A percentile compares a stretch with the other conserved stretches of the same genome.
These are phyloP conservation scores for Gambelia wislizenii DNA, from an alignment of 2,797 vertebrate species.

Conservation along the genomic window DNA sequence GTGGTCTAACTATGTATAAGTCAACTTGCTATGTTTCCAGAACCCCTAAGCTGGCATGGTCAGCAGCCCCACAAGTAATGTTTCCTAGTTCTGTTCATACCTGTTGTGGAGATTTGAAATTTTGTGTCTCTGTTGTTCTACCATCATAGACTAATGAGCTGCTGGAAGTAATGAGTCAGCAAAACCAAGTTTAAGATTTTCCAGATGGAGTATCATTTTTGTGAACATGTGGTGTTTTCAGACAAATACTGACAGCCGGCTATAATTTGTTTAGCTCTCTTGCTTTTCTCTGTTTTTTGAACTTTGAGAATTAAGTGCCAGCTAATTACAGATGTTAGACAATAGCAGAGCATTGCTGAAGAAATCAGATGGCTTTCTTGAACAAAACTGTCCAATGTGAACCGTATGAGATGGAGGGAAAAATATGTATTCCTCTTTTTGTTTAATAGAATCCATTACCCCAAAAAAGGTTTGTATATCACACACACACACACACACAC, in stretches of 20 bases:
- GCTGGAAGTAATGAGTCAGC: conserved; percentile 33
- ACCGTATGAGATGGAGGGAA: conserved; percentile 8
- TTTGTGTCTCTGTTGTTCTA: neutral
- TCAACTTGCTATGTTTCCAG: neutral
- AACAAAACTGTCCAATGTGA: conserved; percentile 16
- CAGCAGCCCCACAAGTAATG: no score
- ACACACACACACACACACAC: no score
- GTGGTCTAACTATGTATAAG: no score
- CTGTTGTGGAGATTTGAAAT: neutral
- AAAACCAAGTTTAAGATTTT: conserved; percentile 39
- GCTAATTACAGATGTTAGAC: conserved; percentile 27
- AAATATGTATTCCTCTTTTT: neutral
- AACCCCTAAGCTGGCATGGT: neutral
- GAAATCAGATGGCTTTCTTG: neutral
- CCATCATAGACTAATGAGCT: conserved; percentile 21
- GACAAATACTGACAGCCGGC: conserved; percentile 15
- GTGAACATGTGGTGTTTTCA: conserved; percentile 36
- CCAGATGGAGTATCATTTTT: conserved; percentile 26
- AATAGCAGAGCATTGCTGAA: neutral
- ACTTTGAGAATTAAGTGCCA: conserved; percentile 21
- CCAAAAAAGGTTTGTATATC: neutral
- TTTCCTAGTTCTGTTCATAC: no score
- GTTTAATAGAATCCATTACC: conserved; percentile 12
- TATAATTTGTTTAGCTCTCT: conserved; percentile 23
- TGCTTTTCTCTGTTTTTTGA: conserved; percentile 16